phyloP scores from a whole-genome alignment of 2,113 vertebrate species.

The Ancistrus triradiatus region DNA sequence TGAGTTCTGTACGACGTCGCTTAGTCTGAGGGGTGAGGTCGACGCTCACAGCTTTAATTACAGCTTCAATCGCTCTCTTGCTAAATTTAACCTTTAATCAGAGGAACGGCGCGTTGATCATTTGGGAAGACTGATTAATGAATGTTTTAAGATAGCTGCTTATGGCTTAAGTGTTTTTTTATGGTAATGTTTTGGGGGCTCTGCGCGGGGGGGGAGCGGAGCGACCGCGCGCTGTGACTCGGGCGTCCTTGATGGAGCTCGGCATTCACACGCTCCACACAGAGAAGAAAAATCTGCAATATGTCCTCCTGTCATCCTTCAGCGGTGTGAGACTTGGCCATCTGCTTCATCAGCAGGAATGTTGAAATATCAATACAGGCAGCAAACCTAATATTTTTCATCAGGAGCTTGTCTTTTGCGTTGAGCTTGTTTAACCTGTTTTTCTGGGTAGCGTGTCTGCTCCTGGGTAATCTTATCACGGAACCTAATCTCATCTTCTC shows the following conservation, averaged over 20 bases:
- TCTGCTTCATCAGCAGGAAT: conserved; percentile 16
- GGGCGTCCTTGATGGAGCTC: no score
- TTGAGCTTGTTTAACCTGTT: conserved; percentile 10
- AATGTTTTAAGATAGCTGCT: not conserved
- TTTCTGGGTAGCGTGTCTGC: not conserved
- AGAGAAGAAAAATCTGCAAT: conserved; percentile 6
- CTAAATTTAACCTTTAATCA: conserved; percentile 1
- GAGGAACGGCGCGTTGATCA: not conserved
- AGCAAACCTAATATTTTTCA: conserved; percentile 8
- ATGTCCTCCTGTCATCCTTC: conserved; percentile 19
- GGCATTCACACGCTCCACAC: conserved; percentile 1
- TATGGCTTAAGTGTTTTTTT: not conserved
- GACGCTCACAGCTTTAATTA: not conserved
- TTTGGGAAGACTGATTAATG: not conserved
- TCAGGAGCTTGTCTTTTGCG: not conserved
- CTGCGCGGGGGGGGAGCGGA: no score
- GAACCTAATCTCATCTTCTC: not conserved
- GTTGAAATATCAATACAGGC: conserved; percentile 9
- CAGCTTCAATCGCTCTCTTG: not conserved
- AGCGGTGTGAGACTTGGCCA: conserved; percentile 10
- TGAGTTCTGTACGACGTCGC: no score
- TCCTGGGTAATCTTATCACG: not conserved
- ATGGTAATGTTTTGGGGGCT: no score
- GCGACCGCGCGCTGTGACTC: no score
- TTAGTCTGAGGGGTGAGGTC: no score